Evolutionary conservation across 1,140 invertebrate species (phyloP), one percentile per base, ranked within the genome.

Genomic region (Heliconius congener): DNA sequence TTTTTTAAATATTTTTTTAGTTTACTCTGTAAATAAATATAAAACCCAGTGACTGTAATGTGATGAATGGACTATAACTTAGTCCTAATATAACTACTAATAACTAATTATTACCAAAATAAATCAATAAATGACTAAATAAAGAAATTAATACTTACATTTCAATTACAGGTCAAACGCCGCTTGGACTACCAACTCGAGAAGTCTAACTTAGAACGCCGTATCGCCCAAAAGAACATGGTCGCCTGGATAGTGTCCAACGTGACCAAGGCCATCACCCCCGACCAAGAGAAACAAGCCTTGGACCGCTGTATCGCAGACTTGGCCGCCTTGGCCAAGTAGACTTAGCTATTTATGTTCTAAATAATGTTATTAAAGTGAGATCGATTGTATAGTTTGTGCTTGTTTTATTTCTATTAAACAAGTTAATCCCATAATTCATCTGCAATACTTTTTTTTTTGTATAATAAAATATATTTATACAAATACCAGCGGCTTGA

Each of bases 181-280:
- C 96, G 98, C 76, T 95, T 99, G 85, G 98, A 99, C 90, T 99
- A 98, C 93, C 98, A 99, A 94, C 95, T 99, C 4, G 97, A 99
- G 89, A 96, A 97, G 82, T 95, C 97, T 82, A 96, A 95, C 76
- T 95, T 98, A 72, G 97, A 98, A 86, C 96, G 97, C 30, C 96
- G 97, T 84, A 96, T 99, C 84, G 96, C 97, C 83, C 98, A 99
- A 92, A 98, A 97, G 92, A 97, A 99, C 91, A 98, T 99, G 97
- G 98, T 98, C 1, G 96, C 98, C 88, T 99, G 98, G 98, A 97
- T 99, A 81, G 96, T 99, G 3, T 93, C 95, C 81, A 97, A 95
- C 89, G 99, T 99, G 11, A 95, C 96, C 57, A 96, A 97, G 87
- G 96, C 98, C 78, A 98, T 99, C 87, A 98, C 98, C 72, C 97